These are phyloP conservation scores for Listronotus oregonensis DNA, from an alignment of 1,140 invertebrate genomes.

Conservation along the genomic window DNA sequence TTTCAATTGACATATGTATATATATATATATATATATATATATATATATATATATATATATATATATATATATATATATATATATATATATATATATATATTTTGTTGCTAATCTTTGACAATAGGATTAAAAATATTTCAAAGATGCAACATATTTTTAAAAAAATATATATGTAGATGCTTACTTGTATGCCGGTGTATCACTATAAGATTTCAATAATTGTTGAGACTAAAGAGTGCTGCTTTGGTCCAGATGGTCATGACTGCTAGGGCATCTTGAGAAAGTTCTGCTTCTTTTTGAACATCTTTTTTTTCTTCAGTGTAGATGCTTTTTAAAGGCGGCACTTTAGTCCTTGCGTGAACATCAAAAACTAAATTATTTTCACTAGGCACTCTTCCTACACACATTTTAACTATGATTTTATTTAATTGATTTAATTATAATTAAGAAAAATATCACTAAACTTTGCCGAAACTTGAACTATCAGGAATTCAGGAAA, in stretches of 20 bases:
- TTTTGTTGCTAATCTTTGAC: too few species aligned
- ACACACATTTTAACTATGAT: slow-evolving; percentile 39
- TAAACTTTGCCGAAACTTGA: too few species aligned
- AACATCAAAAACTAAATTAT: not conserved
- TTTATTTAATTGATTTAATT: too few species aligned
- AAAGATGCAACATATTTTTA: too few species aligned
- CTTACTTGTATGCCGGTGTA: slow-evolving; percentile 38
- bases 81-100: too few species aligned
- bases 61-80: too few species aligned
- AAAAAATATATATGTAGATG: not conserved
- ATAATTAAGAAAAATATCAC: too few species aligned
- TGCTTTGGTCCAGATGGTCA: slow-evolving; percentile 41
- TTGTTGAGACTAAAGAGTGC: slow-evolving; percentile 31
- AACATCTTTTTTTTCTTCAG: slow-evolving; percentile 8
- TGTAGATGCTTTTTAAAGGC: slow-evolving; percentile 10
- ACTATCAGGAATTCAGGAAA: too few species aligned
- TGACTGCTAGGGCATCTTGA: slow-evolving; percentile 39
- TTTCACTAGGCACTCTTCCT: slow-evolving; percentile 37
- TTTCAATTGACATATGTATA: too few species aligned
- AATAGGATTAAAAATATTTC: too few species aligned
- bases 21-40: too few species aligned
- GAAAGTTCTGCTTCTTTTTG: slow-evolving; percentile 11
- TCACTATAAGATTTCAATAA: slow-evolving; percentile 25
- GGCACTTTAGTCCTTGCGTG: slow-evolving; percentile 3
- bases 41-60: too few species aligned